A percentile compares a stretch with the other conserved stretches of the same genome.
Conservation (phyloP, 2,888 invertebrate species). For the Bellardia pandia region DNA sequence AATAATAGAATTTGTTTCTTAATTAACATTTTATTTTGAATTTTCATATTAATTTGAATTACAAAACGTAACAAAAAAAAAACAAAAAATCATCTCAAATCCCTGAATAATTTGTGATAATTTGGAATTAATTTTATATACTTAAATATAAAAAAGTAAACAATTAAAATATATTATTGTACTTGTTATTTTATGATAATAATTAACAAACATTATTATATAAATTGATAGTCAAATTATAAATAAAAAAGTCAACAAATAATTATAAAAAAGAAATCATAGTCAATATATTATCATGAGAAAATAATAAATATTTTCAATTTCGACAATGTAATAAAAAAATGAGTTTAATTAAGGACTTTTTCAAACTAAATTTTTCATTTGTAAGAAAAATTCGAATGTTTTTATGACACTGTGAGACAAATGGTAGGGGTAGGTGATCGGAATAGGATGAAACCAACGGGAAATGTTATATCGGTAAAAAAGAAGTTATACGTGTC, state of each 20-base stretch:
- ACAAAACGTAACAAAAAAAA: neutral
- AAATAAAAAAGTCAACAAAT: slow-evolving; percentile 42
- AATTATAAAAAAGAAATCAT: slow-evolving; percentile 43
- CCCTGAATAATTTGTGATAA: slow-evolving; percentile 70
- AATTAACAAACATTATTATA: slow-evolving; percentile 20
- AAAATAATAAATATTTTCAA: slow-evolving; percentile 54
- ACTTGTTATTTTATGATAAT: slow-evolving; percentile 35
- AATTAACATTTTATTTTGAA: neutral
- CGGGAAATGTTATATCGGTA: too few species aligned
- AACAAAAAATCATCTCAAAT: slow-evolving; percentile 35
- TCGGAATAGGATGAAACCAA: too few species aligned
- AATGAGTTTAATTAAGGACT: neutral
- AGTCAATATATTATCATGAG: slow-evolving; percentile 60
- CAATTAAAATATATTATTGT: slow-evolving; percentile 8
- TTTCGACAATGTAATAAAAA: slow-evolving; percentile 22
- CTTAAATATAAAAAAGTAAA: neutral
- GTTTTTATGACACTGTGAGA: too few species aligned
- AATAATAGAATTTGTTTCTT: neutral
- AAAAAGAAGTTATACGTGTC: too few species aligned
- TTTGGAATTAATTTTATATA: slow-evolving; percentile 59
- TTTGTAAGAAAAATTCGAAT: neutral
- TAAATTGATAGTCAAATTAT: slow-evolving; percentile 62
- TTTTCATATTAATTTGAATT: slow-evolving; percentile 3
- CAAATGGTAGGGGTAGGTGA: too few species aligned
- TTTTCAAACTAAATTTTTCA: neutral